Evolutionary conservation across 2,888 invertebrate species (phyloP).

Genomic region (Ophion ventricosus): DNA sequence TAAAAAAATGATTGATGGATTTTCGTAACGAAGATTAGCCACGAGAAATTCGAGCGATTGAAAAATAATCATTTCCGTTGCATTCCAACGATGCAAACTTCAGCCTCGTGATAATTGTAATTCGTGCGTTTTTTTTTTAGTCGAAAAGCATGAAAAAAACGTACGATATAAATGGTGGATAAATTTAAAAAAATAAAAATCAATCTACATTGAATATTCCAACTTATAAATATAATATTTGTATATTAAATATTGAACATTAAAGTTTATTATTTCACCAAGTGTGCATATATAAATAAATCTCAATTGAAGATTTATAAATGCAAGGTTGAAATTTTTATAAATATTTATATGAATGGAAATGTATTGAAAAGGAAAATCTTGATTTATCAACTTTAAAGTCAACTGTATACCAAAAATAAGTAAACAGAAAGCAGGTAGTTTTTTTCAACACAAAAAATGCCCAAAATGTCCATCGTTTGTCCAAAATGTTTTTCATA

Average conservation of each 20-base stretch:
- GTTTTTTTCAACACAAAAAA: background rate
- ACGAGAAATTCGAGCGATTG: no score
- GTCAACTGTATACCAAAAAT: background rate
- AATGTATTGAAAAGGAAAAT: background rate
- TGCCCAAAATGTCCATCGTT: background rate
- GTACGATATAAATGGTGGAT: no score
- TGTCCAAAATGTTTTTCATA: no score
- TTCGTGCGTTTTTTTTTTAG: no score
- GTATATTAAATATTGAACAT: background rate
- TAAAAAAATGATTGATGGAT: no score
- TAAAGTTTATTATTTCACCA: background rate
- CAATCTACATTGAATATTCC: background rate
- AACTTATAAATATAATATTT: background rate
- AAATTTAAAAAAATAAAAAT: background rate
- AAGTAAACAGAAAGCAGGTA: background rate
- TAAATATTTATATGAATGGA: background rate
- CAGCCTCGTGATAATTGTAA: no score
- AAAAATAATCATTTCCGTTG: no score
- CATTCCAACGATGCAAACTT: no score
- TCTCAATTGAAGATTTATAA: background rate
- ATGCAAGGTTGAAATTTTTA: background rate
- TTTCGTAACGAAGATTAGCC: no score
- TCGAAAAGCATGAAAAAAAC: no score
- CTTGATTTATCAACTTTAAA: background rate
- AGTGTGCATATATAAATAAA: background rate